Conservation (phyloP, 1,140 invertebrate species). For the Drosophila burlai region DNA sequence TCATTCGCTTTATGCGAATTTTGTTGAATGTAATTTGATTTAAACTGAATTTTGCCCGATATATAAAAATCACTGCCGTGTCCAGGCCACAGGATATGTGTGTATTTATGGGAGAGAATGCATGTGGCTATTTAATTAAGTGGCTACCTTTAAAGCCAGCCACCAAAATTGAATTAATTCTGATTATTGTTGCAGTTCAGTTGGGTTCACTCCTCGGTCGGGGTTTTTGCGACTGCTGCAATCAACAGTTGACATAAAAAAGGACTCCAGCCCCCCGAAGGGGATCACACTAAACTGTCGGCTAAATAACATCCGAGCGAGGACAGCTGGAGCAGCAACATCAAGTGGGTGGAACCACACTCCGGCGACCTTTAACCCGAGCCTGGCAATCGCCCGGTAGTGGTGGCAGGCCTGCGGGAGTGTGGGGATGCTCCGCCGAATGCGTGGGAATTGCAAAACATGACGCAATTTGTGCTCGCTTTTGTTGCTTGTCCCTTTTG, state of each 20-base stretch:
- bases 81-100: conserved; percentile 48
- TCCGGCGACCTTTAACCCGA: conserved; percentile 67
- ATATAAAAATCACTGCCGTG: conserved; percentile 48
- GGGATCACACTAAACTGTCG: conserved; percentile 40
- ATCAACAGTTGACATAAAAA: conserved; percentile 58
- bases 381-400: conserved; percentile 2
- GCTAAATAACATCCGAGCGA: conserved; percentile 41
- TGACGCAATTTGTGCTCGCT: conserved; percentile 70
- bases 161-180: conserved; percentile 71
- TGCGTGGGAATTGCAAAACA: conserved; percentile 72
- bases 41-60: conserved; percentile 42
- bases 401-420: neutral
- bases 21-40: conserved; percentile 78
- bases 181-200: conserved; percentile 46
- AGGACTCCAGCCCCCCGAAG: conserved; percentile 21
- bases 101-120: conserved; percentile 13
- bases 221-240: conserved; percentile 31
- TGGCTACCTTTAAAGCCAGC: conserved; percentile 58
- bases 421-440: conserved; percentile 14
- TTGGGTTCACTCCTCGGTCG: neutral
- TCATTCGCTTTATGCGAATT: conserved; percentile 75
- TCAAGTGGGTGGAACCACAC: conserved; percentile 45
- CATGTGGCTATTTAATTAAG: conserved; percentile 69
- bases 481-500: conserved; percentile 53
- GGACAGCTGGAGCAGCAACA: conserved; percentile 51